Base-by-base conservation (phyloP, 2,113 vertebrate genomes). In the Cynopterus brachyotis region DNA sequence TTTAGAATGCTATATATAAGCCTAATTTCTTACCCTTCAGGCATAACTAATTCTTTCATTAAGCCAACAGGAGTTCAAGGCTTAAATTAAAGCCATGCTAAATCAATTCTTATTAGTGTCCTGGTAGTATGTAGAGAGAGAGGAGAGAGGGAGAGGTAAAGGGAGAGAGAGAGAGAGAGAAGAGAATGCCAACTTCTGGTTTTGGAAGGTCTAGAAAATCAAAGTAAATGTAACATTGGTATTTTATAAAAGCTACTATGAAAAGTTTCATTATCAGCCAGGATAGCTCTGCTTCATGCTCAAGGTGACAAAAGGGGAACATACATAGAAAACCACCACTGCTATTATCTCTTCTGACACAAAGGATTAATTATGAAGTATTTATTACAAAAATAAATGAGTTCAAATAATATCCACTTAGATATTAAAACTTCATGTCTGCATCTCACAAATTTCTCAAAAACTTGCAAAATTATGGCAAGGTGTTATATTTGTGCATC, bases 31-130 rank as follows among this genome's bases (percentile, higher is more conserved):
- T 75, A 90, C 70, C 20, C 19, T 84, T 86, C 75, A 60, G 67
- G 53, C 64, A 87, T 59, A 97, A 67, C 67, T 95, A 64, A 97
- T 92, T 94, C n/a, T 60, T 92, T 95, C 79, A 91, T 87, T 93
- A 95, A 75, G 19, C 59, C 62, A 95, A 37, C 40, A 57, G 60
- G 55, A 97, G 42, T 84, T 96, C 92, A 96, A 79, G 90, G 28
- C 17, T 70, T 94, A 45, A 92, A 87, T 88, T 53, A 78, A 91
- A 70, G 40, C 32, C 79, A 84, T 84, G 26, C 9, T 94, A 87
- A 93, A 95, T 66, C 55, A 67, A 13, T 76, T 96, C 20, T 81
- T 92, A 70, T 22, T 60, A 76, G 24, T 11, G 9, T 47, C 47
- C 70, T 85, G 15, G 10, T 69, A 8, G 28, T 79, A 35, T 57